A percentile compares a stretch with the other conserved stretches of the same genome.
These are phyloP conservation scores for Cephus spinipes DNA, from an alignment of 2,888 invertebrate species.

Conservation along the genomic window DNA sequence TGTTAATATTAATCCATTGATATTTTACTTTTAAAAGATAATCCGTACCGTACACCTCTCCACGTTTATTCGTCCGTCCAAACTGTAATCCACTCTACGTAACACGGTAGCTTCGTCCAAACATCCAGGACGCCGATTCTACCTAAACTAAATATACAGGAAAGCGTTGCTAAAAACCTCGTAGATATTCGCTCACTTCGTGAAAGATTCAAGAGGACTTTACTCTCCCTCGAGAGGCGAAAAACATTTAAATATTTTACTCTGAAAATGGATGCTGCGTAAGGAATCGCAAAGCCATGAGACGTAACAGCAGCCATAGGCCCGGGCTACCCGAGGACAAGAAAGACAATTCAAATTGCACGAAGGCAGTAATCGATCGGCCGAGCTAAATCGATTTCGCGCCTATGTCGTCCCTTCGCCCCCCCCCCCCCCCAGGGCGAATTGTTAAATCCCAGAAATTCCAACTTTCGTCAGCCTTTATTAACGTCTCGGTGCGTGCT, in stretches of 20 bases:
- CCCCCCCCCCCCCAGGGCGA: not conserved
- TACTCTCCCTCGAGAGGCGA: constrained; percentile 20
- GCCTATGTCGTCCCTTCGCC: not conserved
- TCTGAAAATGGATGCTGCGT: not conserved
- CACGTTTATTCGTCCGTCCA: not conserved
- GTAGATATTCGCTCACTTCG: constrained; percentile 37
- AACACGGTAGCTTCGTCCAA: not conserved
- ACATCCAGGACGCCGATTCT: constrained; percentile 33
- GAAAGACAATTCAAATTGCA: not conserved
- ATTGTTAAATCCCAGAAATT: not conserved
- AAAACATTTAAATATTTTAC: constrained; percentile 5
- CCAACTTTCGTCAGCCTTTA: not conserved
- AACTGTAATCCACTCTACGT: not conserved
- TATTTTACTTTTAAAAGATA: too few relatives aligned
- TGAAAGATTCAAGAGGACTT: constrained; percentile 36
- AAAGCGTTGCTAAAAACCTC: constrained; percentile 27
- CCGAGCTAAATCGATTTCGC: not conserved
- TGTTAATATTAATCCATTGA: not conserved
- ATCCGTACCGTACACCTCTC: too few relatives aligned
- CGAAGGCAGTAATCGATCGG: not conserved
- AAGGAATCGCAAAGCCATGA: constrained; percentile 1
- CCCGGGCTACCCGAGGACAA: not conserved
- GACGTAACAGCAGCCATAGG: not conserved
- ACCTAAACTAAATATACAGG: constrained; percentile 38
- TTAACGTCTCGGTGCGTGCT: not conserved